Percentiles rank a stretch among this genome's conserved stretches.
These are phyloP conservation scores for Macroglossus sobrinus DNA, from an alignment of 2,113 vertebrate genomes.

Conservation along the genomic window DNA sequence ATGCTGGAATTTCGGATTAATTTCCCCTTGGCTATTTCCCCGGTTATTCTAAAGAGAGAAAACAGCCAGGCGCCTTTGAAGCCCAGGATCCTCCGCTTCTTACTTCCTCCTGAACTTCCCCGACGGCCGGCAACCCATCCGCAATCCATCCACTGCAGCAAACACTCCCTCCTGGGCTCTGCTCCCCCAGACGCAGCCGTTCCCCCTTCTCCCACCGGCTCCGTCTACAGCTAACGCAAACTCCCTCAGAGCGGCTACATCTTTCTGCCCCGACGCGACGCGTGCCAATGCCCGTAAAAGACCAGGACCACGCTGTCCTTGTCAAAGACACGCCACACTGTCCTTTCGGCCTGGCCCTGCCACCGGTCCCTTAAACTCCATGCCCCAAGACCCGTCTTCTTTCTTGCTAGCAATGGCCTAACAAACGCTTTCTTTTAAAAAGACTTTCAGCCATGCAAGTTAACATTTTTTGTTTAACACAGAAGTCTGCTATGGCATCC, in stretches of 20 bases:
- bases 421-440: not conserved
- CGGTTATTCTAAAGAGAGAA: not conserved
- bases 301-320: too few relatives aligned
- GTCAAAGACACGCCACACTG: too few relatives aligned
- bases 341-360: not conserved
- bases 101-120: not conserved
- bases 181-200: not conserved
- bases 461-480: not conserved
- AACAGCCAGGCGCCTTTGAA: not conserved
- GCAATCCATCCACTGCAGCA: not conserved
- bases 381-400: too few relatives aligned
- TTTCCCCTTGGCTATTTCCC: not conserved
- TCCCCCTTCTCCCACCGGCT: not conserved
- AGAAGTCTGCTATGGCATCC: not conserved
- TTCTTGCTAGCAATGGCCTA: too few relatives aligned
- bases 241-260: not conserved
- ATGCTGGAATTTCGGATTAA: not conserved
- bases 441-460: not conserved
- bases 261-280: not conserved
- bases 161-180: not conserved
- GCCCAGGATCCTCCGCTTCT: not conserved
- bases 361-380: too few relatives aligned
- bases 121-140: not conserved
- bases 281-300: not conserved
- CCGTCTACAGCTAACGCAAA: accelerated